phyloP scores from a whole-genome alignment of 2,888 invertebrate genomes.

The Mellilla xanthometata region DNA sequence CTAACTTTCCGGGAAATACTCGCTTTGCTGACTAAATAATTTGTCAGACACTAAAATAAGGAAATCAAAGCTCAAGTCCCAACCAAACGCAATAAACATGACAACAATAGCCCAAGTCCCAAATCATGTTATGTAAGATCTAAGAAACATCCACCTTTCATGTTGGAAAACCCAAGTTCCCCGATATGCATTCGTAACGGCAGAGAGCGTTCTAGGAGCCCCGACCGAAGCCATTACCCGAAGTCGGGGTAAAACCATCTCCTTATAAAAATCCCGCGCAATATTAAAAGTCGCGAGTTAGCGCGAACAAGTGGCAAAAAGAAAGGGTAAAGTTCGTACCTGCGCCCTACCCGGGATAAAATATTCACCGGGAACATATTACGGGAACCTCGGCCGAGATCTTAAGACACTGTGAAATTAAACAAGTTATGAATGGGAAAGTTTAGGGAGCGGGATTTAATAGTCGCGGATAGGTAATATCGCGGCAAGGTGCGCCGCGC shows the following conservation, averaged over 20 bases:
- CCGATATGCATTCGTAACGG: conserved; percentile 19
- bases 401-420: conserved; percentile 56
- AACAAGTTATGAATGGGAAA: conserved; percentile 62
- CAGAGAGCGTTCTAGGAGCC: conserved; percentile 10
- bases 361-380: conserved; percentile 55
- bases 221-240: conserved; percentile 7
- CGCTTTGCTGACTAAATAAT: too few species aligned
- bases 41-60: too few species aligned
- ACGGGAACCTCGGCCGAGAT: conserved; percentile 42
- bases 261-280: conserved; percentile 29
- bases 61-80: too few species aligned
- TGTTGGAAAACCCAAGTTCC: conserved; percentile 1
- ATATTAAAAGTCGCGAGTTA: conserved; percentile 54
- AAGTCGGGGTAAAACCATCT: conserved; percentile 11
- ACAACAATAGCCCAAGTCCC: background rate
- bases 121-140: too few species aligned
- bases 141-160: too few species aligned
- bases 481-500: conserved; percentile 27
- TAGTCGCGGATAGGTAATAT: conserved; percentile 49
- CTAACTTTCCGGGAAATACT: too few species aligned
- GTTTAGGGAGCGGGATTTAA: conserved; percentile 45
- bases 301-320: conserved; percentile 49
- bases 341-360: conserved; percentile 39
- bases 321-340: conserved; percentile 43
- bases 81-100: too few species aligned